phyloP scores from a whole-genome alignment of 2,113 vertebrate genomes.

The Calypte anna region DNA sequence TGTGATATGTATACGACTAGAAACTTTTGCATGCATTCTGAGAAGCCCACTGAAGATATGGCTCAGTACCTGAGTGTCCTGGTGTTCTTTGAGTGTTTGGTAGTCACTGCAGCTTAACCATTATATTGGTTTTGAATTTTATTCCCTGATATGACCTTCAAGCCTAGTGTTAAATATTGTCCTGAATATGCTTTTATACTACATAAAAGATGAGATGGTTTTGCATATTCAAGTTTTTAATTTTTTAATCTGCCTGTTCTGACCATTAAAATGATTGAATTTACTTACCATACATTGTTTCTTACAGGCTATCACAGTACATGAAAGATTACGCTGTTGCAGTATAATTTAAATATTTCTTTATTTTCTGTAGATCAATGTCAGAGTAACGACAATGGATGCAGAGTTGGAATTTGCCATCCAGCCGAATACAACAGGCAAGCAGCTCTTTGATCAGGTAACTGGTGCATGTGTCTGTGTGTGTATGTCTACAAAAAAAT shows the following conservation, averaged over 20 bases:
- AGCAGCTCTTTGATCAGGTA: conserved; percentile 89
- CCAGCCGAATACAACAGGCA: conserved; percentile 86
- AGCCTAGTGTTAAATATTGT: background rate
- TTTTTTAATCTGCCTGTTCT: background rate
- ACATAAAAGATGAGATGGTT: background rate
- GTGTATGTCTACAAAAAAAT: background rate
- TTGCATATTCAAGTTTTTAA: background rate
- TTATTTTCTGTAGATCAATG: conserved; percentile 79
- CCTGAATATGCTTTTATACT: background rate
- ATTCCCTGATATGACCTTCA: background rate
- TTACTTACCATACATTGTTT: background rate
- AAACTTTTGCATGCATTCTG: background rate
- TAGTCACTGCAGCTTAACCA: background rate
- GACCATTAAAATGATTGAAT: background rate
- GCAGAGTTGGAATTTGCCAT: conserved; percentile 87
- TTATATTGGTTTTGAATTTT: background rate
- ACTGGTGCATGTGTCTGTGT: background rate
- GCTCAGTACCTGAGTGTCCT: background rate
- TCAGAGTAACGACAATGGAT: conserved; percentile 87
- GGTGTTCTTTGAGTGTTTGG: background rate
- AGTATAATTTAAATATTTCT: background rate
- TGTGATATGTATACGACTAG: background rate
- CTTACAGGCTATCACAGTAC: background rate
- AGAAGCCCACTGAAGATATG: background rate
- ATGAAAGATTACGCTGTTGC: background rate